Evolutionary conservation across 2,797 vertebrate species (phyloP).

Genomic region (Chelidonichthys spinosus): DNA sequence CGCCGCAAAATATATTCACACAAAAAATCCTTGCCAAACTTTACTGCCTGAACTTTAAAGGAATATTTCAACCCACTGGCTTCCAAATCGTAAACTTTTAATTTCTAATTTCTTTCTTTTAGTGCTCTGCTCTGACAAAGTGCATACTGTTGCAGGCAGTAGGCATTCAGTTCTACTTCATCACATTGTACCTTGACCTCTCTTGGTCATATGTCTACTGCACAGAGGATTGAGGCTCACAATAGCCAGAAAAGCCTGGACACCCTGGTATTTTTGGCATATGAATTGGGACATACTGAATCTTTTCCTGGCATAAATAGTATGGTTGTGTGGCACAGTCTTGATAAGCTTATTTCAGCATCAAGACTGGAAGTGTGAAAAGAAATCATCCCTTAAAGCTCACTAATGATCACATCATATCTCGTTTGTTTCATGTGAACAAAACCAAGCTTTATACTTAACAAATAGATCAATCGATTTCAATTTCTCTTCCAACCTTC

Average conservation of each 20-base stretch:
- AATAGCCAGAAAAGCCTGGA: background rate
- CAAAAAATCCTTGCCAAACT: constrained; percentile 6
- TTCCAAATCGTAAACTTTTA: background rate
- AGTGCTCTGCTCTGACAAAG: background rate
- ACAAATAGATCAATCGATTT: background rate
- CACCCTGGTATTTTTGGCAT: background rate
- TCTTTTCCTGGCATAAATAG: background rate
- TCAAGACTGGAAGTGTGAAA: background rate
- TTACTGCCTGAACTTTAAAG: background rate
- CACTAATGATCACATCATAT: background rate
- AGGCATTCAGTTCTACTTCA: background rate
- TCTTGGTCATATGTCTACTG: background rate
- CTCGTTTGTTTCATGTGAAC: background rate
- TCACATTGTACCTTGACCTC: background rate
- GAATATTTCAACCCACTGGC: background rate
- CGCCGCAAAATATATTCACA: background rate
- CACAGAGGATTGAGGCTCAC: background rate
- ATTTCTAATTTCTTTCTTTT: background rate
- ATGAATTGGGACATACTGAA: background rate
- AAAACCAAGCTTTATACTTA: background rate
- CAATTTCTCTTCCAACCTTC: background rate
- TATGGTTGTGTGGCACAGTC: background rate
- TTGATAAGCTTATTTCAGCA: background rate
- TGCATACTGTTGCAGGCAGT: background rate
- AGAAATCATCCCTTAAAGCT: background rate